A percentile compares a stretch with the other conserved stretches of the same genome.
Evolutionary conservation across 2,888 invertebrate species (phyloP).

Genomic region (Coelopa pilipes): DNA sequence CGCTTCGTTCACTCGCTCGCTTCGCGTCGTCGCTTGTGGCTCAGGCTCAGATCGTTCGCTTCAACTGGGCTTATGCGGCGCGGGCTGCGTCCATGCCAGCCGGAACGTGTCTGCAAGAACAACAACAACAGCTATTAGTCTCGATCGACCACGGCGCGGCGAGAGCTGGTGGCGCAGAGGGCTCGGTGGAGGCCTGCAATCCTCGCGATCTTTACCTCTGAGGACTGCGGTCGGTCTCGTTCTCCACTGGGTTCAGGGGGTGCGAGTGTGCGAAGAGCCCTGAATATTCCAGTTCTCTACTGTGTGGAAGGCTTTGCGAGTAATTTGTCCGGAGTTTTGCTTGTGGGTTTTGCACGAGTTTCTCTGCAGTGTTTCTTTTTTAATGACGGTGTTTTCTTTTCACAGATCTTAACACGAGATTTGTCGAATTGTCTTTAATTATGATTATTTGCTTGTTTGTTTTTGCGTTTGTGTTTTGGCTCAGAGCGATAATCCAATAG

Average conservation of each 20-base stretch:
- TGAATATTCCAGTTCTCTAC: too few relatives aligned
- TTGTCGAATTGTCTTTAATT: neutral
- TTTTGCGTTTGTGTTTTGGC: conserved; percentile 34
- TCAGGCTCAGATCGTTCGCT: neutral
- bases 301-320: neutral
- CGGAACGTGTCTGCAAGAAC: conserved; percentile 7
- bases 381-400: neutral
- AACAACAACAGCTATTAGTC: neutral
- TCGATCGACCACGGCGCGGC: neutral
- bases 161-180: neutral
- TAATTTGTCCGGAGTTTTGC: conserved; percentile 11
- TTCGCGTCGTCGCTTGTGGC: too few relatives aligned
- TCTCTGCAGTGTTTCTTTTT: conserved; percentile 8
- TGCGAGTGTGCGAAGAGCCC: too few relatives aligned
- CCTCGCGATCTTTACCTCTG: too few relatives aligned
- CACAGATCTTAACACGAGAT: neutral
- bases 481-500: conserved; percentile 65
- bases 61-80: neutral
- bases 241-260: too few relatives aligned
- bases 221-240: too few relatives aligned
- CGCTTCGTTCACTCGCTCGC: neutral
- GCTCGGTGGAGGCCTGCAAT: too few relatives aligned
- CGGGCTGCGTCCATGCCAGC: neutral
- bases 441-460: conserved; percentile 23
- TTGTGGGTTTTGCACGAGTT: conserved; percentile 39